Percentiles rank a stretch among this genome's conserved stretches.
These are phyloP conservation scores for Zeugodacus cucurbitae DNA, from an alignment of 1,140 invertebrate genomes.

Conservation along the genomic window DNA sequence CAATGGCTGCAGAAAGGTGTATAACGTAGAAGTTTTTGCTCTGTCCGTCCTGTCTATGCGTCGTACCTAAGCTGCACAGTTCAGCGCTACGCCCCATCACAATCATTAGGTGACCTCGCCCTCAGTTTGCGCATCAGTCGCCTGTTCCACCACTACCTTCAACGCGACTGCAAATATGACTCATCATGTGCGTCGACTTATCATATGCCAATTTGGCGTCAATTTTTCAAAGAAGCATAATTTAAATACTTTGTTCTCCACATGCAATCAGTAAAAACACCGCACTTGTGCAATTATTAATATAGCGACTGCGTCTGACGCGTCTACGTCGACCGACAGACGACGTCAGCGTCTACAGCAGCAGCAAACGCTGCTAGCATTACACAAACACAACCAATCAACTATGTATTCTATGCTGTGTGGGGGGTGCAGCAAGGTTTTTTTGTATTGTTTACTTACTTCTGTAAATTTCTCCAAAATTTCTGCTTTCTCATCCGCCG, in stretches of 20 bases:
- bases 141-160: not conserved
- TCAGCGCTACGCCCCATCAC: not conserved
- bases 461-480: conserved; percentile 65
- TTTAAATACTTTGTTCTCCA: not conserved
- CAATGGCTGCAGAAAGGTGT: not conserved
- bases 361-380: not conserved
- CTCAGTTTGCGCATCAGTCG: not conserved
- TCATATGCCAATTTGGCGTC: not conserved
- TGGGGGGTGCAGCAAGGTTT: not conserved
- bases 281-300: not conserved
- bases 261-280: not conserved
- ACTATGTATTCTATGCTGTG: not conserved
- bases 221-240: not conserved
- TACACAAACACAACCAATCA: not conserved
- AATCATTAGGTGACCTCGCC: conserved; percentile 12
- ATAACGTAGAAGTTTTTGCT: not conserved
- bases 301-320: not conserved
- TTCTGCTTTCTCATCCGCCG: conserved; percentile 64
- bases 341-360: not conserved
- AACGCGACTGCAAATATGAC: conserved; percentile 1
- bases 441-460: conserved; percentile 50
- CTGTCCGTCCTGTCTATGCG: not conserved
- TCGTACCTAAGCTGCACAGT: not conserved
- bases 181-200: not conserved
- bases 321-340: not conserved